Evolutionary conservation across 1,140 invertebrate genomes (phyloP).

Genomic region (Lethrus apterus): DNA sequence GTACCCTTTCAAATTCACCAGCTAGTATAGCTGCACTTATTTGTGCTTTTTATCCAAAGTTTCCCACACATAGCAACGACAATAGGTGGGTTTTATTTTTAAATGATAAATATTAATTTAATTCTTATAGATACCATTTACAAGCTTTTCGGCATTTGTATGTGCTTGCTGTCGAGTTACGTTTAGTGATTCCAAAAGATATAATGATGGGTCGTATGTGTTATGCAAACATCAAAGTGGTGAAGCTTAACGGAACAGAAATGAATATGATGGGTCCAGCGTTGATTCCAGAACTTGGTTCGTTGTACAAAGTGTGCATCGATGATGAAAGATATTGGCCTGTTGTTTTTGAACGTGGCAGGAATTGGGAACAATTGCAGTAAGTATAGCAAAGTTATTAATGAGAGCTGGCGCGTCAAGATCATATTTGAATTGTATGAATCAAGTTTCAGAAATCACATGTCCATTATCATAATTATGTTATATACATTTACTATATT

Average conservation of each 20-base stretch:
- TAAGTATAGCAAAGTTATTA: slow-evolving; percentile 41
- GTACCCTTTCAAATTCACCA: slow-evolving; percentile 76
- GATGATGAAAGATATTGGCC: slow-evolving; percentile 84
- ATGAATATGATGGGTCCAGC: slow-evolving; percentile 67
- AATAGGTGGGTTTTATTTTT: slow-evolving; percentile 59
- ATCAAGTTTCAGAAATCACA: too few species aligned
- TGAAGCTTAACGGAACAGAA: slow-evolving; percentile 48
- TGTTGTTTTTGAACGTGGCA: slow-evolving; percentile 68
- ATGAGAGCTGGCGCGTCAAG: too few species aligned
- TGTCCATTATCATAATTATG: too few species aligned
- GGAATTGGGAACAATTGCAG: slow-evolving; percentile 77
- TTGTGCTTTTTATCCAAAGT: slow-evolving; percentile 93
- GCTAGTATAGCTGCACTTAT: slow-evolving; percentile 81
- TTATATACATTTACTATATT: too few species aligned
- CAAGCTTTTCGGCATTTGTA: slow-evolving; percentile 95
- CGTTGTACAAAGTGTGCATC: slow-evolving; percentile 67
- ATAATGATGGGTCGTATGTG: slow-evolving; percentile 73
- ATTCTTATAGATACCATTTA: slow-evolving; percentile 70
- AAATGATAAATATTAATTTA: slow-evolving; percentile 4
- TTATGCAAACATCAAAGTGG: slow-evolving; percentile 68
- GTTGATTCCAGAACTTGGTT: slow-evolving; percentile 74
- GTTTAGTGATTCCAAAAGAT: slow-evolving; percentile 81
- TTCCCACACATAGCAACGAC: slow-evolving; percentile 92
- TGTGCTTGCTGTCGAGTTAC: slow-evolving; percentile 83
- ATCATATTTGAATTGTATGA: too few species aligned